Evolutionary conservation across 2,113 vertebrate species (phyloP).

Genomic region (Scytalopus superciliaris): DNA sequence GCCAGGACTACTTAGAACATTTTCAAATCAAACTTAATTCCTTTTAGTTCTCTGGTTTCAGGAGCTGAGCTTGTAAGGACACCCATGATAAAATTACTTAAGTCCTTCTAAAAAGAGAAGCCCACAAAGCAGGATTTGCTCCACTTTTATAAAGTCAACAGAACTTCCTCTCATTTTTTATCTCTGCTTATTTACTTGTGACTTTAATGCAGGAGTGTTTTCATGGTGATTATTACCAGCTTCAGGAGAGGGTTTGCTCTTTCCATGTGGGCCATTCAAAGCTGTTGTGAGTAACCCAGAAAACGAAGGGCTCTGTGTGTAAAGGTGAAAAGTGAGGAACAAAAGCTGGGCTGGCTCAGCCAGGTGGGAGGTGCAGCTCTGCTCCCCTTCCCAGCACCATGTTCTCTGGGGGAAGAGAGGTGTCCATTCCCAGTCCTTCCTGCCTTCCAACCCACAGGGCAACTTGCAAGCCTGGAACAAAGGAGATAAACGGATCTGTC

Average conservation of each 20-base stretch:
- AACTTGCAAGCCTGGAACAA: background rate
- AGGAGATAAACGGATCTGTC: background rate
- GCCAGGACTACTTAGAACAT: background rate
- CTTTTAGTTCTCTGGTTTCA: background rate
- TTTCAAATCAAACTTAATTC: background rate
- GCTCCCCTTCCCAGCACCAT: background rate
- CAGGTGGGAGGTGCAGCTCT: background rate
- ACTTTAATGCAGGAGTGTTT: background rate
- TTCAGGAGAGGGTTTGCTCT: background rate
- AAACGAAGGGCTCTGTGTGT: background rate
- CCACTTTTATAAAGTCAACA: background rate
- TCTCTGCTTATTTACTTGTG: background rate
- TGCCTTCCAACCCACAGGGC: background rate
- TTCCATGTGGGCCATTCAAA: background rate
- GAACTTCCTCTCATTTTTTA: background rate
- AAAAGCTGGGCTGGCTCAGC: background rate
- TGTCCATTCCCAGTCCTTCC: background rate
- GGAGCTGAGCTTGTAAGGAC: background rate
- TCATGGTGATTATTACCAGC: background rate
- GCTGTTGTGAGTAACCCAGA: background rate
- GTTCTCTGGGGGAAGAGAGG: constrained; percentile 11
- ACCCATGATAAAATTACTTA: background rate
- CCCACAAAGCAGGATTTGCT: background rate
- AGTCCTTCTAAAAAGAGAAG: background rate
- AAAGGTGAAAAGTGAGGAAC: background rate